Percentiles rank a stretch among this genome's conserved stretches.
Conservation (phyloP, 2,113 vertebrate genomes). For the Hippolais icterina region DNA sequence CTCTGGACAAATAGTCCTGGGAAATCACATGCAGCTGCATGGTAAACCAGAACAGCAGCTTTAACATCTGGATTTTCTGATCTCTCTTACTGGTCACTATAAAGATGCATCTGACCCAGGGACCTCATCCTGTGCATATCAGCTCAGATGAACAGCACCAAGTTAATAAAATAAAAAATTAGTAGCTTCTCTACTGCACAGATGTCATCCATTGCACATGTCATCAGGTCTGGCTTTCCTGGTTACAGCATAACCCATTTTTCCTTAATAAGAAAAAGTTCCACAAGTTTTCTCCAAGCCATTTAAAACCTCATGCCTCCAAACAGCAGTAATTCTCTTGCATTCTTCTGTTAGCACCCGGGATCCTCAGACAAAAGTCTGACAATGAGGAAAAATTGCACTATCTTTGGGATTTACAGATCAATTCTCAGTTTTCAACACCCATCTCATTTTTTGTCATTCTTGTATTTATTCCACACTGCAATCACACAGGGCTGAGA, state of each 20-base stretch:
- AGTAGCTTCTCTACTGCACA: not conserved
- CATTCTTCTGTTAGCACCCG: not conserved
- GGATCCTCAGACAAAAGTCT: not conserved
- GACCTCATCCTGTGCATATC: no score
- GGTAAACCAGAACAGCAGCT: not conserved
- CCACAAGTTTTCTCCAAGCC: not conserved
- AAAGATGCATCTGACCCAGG: not conserved
- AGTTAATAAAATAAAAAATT: not conserved
- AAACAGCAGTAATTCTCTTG: not conserved
- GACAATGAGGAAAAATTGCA: not conserved
- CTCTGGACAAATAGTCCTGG: not conserved
- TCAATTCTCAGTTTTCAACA: not conserved
- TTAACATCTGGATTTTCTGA: not conserved
- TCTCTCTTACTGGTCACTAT: not conserved
- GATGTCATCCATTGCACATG: accelerated
- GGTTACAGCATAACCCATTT: not conserved
- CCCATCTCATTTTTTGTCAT: not conserved
- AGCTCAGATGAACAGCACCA: not conserved
- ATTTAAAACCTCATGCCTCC: not conserved
- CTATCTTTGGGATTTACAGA: not conserved
- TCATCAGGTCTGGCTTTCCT: not conserved
- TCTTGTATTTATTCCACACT: not conserved
- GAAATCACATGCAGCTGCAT: not conserved
- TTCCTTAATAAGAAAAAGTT: not conserved
- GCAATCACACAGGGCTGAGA: not conserved